Evolutionary conservation across 2,888 invertebrate species (phyloP).

Genomic region (Drosophila eohydei): DNA sequence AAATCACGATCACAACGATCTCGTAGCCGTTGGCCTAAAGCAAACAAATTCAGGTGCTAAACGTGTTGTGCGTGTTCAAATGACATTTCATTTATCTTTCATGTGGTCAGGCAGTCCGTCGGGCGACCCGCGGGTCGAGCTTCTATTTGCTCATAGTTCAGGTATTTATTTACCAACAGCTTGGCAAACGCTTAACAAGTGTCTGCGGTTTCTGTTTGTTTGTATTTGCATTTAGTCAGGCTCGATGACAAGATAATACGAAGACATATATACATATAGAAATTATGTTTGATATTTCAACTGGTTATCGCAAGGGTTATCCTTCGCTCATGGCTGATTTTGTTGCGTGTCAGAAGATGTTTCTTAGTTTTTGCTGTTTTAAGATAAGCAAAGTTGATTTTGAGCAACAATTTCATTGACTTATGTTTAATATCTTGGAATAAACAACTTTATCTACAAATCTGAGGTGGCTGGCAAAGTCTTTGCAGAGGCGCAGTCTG

Average conservation of each 20-base stretch:
- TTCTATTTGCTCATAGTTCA: constrained; percentile 56
- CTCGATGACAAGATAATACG: constrained; percentile 24
- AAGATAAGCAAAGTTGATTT: background rate
- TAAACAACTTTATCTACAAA: too few species aligned
- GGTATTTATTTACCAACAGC: constrained; percentile 56
- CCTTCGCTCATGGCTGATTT: background rate
- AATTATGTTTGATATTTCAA: constrained; percentile 19
- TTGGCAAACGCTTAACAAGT: constrained; percentile 67
- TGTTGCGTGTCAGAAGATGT: background rate
- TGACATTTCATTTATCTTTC: constrained; percentile 67
- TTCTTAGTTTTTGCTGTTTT: background rate
- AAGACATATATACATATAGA: background rate
- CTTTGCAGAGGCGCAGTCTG: too few species aligned
- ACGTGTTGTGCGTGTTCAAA: constrained; percentile 72
- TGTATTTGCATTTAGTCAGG: constrained; percentile 39
- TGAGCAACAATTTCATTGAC: too few species aligned
- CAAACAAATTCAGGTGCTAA: constrained; percentile 68
- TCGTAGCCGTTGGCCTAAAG: constrained; percentile 29
- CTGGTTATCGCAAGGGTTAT: constrained; percentile 20
- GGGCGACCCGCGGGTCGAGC: constrained; percentile 23
- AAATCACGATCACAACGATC: constrained; percentile 67
- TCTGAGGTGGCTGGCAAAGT: too few species aligned
- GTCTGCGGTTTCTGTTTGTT: constrained; percentile 46
- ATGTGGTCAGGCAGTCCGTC: constrained; percentile 17
- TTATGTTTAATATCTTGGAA: too few species aligned